Percentiles rank a stretch among this genome's conserved stretches.
Conservation (phyloP, 2,113 vertebrate genomes). For the Ptyas mucosa region DNA sequence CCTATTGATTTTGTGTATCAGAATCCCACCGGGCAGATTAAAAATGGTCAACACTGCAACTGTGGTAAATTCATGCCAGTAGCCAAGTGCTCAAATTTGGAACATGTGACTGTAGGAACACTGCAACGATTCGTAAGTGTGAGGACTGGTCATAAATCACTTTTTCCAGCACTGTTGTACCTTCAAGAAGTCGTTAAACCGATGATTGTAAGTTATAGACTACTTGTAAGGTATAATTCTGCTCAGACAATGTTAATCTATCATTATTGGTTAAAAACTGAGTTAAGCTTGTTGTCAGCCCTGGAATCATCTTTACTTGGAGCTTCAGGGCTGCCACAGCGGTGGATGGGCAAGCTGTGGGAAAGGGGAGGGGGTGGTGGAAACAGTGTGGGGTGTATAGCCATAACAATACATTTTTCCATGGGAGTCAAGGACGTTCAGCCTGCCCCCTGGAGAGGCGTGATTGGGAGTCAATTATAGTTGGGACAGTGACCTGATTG, state of each 20-base stretch:
- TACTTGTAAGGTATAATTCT: background rate
- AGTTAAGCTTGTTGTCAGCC: background rate
- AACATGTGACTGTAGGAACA: background rate
- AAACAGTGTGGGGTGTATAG: too few relatives aligned
- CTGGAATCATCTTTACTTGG: too few relatives aligned
- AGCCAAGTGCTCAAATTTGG: background rate
- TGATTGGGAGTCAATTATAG: too few relatives aligned
- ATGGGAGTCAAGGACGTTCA: too few relatives aligned
- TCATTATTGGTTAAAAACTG: background rate
- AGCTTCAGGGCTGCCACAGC: too few relatives aligned
- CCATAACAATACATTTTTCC: too few relatives aligned
- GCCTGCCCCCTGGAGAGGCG: too few relatives aligned
- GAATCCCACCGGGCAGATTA: background rate
- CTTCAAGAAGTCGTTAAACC: background rate
- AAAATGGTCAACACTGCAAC: background rate
- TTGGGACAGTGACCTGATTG: too few relatives aligned
- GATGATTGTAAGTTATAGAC: background rate
- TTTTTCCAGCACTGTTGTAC: background rate
- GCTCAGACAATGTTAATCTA: background rate
- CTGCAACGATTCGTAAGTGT: background rate
- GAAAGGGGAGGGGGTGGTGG: too few relatives aligned
- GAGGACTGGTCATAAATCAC: background rate
- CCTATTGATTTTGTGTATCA: background rate
- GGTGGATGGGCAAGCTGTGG: too few relatives aligned
- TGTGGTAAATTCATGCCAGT: background rate